Conservation (phyloP, 2,113 vertebrate species). For the Melanocharis versteri region DNA sequence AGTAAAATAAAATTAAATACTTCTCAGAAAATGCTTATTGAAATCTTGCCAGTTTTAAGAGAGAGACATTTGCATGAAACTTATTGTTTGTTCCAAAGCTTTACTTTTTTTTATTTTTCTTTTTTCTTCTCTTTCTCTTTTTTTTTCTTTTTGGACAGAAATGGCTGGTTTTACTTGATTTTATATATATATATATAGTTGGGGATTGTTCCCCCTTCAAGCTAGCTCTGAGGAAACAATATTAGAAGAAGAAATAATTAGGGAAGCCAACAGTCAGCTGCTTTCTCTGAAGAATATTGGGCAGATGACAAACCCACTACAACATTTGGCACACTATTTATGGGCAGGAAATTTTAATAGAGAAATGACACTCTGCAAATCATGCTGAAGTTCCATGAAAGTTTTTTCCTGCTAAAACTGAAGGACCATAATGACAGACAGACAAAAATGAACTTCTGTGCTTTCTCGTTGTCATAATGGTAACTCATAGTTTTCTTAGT, state of each 20-base stretch:
- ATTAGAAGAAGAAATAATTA: constrained; percentile 28
- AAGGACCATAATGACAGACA: not conserved
- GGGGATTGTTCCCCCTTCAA: not conserved
- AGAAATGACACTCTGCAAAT: not conserved
- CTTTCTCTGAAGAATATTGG: constrained; percentile 16
- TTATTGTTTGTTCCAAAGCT: not conserved
- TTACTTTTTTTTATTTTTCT: not conserved
- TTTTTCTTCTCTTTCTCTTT: too few relatives aligned
- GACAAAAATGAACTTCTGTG: not conserved
- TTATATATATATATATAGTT: not conserved
- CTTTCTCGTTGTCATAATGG: not conserved
- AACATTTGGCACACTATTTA: constrained; percentile 29
- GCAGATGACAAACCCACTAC: constrained; percentile 30
- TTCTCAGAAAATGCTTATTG: not conserved
- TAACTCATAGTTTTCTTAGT: not conserved
- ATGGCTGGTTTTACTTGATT: not conserved
- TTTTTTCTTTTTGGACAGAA: not conserved
- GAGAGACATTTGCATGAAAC: not conserved
- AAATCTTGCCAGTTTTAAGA: not conserved
- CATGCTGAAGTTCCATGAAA: not conserved
- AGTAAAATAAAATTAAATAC: not conserved
- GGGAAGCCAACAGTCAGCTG: constrained; percentile 14
- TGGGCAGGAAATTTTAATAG: not conserved
- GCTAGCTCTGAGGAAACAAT: not conserved
- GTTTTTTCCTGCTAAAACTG: not conserved